Evolutionary conservation across 2,888 invertebrate genomes (phyloP).

Genomic region (Rhagonycha fulva): DNA sequence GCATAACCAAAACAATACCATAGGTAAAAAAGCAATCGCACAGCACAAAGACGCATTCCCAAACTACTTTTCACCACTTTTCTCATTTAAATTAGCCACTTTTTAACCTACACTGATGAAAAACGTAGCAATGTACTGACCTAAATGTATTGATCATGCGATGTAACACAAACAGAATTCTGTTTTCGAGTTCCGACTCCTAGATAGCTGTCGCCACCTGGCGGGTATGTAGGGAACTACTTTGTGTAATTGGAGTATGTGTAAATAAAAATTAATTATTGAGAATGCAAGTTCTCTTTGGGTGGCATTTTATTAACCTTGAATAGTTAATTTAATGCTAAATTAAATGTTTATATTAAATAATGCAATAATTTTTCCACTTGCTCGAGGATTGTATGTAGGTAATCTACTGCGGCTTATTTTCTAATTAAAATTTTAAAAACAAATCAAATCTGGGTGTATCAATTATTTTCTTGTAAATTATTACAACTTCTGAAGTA

Average conservation of each 20-base stretch:
- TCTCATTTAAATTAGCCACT: neutral
- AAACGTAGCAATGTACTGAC: constrained; percentile 37
- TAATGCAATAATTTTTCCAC: neutral
- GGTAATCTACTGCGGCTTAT: neutral
- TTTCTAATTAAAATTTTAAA: neutral
- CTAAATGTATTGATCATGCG: constrained; percentile 43
- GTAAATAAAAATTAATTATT: neutral
- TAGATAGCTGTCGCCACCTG: constrained; percentile 9
- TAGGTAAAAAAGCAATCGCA: neutral
- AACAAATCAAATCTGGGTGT: neutral
- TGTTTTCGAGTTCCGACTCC: neutral
- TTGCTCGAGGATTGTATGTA: neutral
- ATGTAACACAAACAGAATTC: constrained; percentile 24
- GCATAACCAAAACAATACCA: neutral
- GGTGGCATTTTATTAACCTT: neutral
- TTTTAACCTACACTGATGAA: neutral
- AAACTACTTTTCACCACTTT: neutral
- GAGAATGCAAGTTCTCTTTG: neutral
- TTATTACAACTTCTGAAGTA: neutral
- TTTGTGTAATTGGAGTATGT: neutral
- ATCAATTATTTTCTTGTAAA: neutral
- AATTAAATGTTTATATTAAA: neutral
- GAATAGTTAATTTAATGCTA: neutral
- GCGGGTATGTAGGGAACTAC: neutral
- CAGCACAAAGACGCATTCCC: neutral